These are phyloP conservation scores for Charaxes varanes DNA, from an alignment of 1,140 invertebrate species.

Conservation along the genomic window DNA sequence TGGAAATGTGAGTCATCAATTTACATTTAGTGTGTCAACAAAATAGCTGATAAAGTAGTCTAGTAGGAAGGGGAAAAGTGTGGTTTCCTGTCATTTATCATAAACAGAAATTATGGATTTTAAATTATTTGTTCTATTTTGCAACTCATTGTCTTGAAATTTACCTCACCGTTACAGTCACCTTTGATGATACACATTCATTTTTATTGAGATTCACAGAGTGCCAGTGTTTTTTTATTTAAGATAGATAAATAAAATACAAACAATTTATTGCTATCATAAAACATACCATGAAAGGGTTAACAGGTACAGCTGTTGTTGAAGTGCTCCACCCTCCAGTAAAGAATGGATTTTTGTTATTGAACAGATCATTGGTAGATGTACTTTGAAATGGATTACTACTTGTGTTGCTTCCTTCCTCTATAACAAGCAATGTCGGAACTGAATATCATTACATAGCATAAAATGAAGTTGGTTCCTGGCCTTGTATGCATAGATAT, in stretches of 20 bases:
- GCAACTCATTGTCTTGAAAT: no score
- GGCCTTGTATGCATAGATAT: no score
- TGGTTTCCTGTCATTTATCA: conserved; percentile 11
- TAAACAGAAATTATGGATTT: no score
- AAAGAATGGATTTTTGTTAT: conserved; percentile 60
- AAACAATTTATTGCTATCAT: no score
- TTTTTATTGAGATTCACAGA: conserved; percentile 2
- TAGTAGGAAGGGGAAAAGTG: conserved; percentile 11
- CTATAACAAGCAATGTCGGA: conserved; percentile 36
- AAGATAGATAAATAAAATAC: not conserved
- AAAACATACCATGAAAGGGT: conserved; percentile 58
- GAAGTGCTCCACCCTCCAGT: conserved; percentile 55
- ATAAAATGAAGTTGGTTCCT: no score
- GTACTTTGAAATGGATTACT: conserved; percentile 66
- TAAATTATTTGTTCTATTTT: no score
- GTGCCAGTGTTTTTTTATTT: not conserved
- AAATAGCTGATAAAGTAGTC: conserved; percentile 19
- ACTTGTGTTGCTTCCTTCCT: conserved; percentile 42
- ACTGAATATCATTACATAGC: not conserved
- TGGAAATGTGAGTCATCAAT: conserved; percentile 9
- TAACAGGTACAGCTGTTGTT: conserved; percentile 39
- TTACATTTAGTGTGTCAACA: conserved; percentile 4
- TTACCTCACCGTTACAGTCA: no score
- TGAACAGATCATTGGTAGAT: conserved; percentile 50
- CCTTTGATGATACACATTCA: conserved; percentile 3